Evolutionary conservation across 1,140 invertebrate genomes (phyloP), one percentile per base, ranked within the genome.

Genomic region (Drosophila subpulchrella): DNA sequence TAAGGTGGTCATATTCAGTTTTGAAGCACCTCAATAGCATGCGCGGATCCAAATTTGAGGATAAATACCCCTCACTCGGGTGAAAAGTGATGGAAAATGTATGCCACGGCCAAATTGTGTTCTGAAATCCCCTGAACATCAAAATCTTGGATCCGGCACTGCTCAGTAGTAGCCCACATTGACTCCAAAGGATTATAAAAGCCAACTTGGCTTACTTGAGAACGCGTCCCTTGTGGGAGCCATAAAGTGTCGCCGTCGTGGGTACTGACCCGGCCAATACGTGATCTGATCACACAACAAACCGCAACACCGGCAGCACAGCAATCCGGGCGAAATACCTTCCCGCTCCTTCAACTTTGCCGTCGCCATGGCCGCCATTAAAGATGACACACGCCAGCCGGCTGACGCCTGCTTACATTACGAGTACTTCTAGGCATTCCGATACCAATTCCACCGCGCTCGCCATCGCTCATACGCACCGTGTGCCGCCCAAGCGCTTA

Each of bases 341-440:
- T 58, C 70, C 53, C 36, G 65, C 42, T 36, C 66, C 50, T 47
- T 20, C 13, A 34, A 32, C 38, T 36, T 36, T 20, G 36, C 42
- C 56, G 84, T 79, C 84, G 83, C 79, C 83, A 86, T 51, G 62
- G 75, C 63, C 51, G 79, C 83, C 84, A 88, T 88, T 83, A 88
- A 86, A 72, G 62, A 55, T 78, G 67, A 79, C 83, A 86, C 83
- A 86, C 67, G 83, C 75, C 79, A 88, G 83, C 83, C 84, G 74
- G 70, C 67, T 79, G 83, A 83, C 83, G 83, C 83, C 83, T 86
- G 83, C 75, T 70, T 76, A 86, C 63, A 88, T 88, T 86, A 77
- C 73, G 62, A 55, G 68, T 15, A 50, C 68, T 71, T 55, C 38
- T 58, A 76, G 72, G 75, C 85, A 86, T 82, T 88, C 74, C 75